Conservation (phyloP, 1,140 invertebrate genomes). For the Drosophila watanabei region DNA sequence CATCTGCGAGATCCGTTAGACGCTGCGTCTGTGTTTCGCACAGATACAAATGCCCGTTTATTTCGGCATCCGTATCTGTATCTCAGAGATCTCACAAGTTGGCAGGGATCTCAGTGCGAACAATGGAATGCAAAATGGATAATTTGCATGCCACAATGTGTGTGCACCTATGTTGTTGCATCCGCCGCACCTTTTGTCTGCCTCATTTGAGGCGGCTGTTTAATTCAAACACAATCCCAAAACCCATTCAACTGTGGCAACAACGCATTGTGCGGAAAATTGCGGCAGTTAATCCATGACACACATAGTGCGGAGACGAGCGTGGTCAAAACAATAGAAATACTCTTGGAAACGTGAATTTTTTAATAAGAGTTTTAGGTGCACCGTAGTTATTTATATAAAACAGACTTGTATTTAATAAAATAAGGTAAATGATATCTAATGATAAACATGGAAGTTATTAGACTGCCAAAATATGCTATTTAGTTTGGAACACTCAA, state of each 20-base stretch:
- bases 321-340: conserved; percentile 1
- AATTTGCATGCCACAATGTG: conserved; percentile 17
- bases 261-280: conserved; percentile 36
- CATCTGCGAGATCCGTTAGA: conserved; percentile 22
- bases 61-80: conserved; percentile 17
- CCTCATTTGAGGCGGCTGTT: conserved; percentile 21
- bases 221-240: conserved; percentile 37
- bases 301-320: conserved; percentile 15
- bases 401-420: too few relatives aligned
- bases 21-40: background rate
- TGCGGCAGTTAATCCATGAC: conserved; percentile 40
- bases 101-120: conserved; percentile 7
- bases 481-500: too few relatives aligned
- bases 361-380: background rate
- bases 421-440: too few relatives aligned
- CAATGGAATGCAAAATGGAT: conserved; percentile 25
- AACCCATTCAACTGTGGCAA: conserved; percentile 41
- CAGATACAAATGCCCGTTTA: background rate
- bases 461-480: too few relatives aligned
- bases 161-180: background rate
- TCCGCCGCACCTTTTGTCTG: conserved; percentile 3
- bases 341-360: background rate
- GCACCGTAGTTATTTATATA: too few relatives aligned
- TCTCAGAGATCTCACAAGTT: conserved; percentile 33
- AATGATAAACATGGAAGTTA: too few relatives aligned